Evolutionary conservation across 2,797 vertebrate genomes (phyloP).

Genomic region (Scolopax bukidnonensis): DNA sequence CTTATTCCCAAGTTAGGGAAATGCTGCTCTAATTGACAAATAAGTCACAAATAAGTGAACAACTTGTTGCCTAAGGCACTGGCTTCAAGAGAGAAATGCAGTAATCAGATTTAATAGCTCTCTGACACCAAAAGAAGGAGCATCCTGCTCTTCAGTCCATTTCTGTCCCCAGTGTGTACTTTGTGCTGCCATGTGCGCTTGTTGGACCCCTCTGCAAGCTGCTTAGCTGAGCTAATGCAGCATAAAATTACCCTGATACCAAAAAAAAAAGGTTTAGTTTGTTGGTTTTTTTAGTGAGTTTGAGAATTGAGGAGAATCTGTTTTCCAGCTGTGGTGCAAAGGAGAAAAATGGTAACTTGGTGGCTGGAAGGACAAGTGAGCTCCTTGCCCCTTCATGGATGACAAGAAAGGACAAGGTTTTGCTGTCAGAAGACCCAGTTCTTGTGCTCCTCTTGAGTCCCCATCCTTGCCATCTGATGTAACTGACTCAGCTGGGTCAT

Average conservation of each 20-base stretch:
- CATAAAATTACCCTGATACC: neutral
- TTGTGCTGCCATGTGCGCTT: neutral
- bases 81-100: neutral
- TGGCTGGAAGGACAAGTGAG: neutral
- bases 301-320: neutral
- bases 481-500: neutral
- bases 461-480: neutral
- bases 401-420: neutral
- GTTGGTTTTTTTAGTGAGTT: neutral
- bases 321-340: neutral
- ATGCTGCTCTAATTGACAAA: constrained; percentile 35
- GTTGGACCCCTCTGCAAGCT: neutral
- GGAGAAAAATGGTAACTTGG: neutral
- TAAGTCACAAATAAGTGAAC: constrained; percentile 41
- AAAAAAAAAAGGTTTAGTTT: neutral
- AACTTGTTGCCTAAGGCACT: constrained; percentile 13
- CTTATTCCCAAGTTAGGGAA: constrained; percentile 51
- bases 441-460: neutral
- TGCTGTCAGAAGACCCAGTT: neutral
- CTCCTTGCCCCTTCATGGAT: neutral
- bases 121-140: neutral
- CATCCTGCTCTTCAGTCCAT: neutral
- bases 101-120: neutral
- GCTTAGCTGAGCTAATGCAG: constrained; percentile 16
- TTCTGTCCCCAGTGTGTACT: neutral